Base-by-base conservation (phyloP, 1,140 invertebrate genomes). In the Scaptomyza pallida region DNA sequence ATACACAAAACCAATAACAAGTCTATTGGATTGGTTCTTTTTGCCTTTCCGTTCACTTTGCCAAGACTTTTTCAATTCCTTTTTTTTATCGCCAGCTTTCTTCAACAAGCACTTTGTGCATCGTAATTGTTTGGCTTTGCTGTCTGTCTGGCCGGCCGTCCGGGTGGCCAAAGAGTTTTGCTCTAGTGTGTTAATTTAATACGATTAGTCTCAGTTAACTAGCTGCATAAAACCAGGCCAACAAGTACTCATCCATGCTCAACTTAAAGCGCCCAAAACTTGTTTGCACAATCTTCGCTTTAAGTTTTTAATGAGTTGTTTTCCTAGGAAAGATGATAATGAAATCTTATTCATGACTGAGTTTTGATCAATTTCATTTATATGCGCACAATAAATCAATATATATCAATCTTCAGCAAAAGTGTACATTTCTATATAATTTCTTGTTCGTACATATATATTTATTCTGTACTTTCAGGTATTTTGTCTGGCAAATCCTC, bases 181-280 rank as follows among this genome's bases (percentile, higher is more conserved):
- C 70, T 41, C 26, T 30, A 30, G 26, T 81, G 73, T 81, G 78
- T 88, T 86, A 78, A 78, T 88, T 82, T 79, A 85, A 86, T 82
- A 60, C 81, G 77, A 81, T 86, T 82, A 88, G 78, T 61, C 8
- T 30, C 62, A 56, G 51, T 56, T 72, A 72, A 56, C 51, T 57
- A 17, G 68, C 43, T 17, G 13, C 43, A 8, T 47, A 21, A 56
- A 19, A 16, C 13, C 37, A 40, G 13, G 5, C 19, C 37, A n/a
- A 12, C 16, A 23, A 55, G 37, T 19, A 16, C 12, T 37, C 33
- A 37, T 12, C 33, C 33, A 37, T 37, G 33, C n/a, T n/a, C 10
- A 3, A 37, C 5, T 37, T 37, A 37, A 37, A 37, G n/a, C n/a
- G 3, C n/a, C n/a, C n/a, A n/a, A 2, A 37, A n/a, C 2, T 37